Conservation (phyloP, 2,888 invertebrate species). For the Falcaria lacertinaria region DNA sequence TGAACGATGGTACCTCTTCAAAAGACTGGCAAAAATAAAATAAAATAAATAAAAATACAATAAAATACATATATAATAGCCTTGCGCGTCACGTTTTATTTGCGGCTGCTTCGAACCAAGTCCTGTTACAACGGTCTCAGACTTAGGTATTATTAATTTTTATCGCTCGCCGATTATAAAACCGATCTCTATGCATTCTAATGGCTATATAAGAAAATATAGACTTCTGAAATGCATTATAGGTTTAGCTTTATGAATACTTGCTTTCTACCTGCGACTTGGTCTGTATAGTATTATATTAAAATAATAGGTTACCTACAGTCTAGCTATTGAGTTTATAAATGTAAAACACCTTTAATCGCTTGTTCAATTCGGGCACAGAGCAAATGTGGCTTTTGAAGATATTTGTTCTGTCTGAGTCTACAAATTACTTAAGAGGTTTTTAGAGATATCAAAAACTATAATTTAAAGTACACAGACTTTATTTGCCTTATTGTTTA, state of each 20-base stretch:
- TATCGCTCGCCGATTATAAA: conserved; percentile 11
- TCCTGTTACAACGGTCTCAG: conserved; percentile 22
- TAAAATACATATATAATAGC: conserved; percentile 5
- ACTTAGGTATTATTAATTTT: conserved; percentile 11
- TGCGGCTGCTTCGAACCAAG: conserved; percentile 13
- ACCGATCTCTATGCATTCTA: conserved; percentile 16
- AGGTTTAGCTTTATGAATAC: neutral
- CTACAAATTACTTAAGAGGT: too few species aligned
- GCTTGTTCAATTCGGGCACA: too few species aligned
- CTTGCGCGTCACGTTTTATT: conserved; percentile 25
- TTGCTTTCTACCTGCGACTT: too few species aligned
- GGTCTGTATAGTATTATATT: too few species aligned
- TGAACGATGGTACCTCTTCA: neutral
- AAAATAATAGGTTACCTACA: too few species aligned
- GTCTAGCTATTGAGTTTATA: too few species aligned
- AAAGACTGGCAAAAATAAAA: neutral
- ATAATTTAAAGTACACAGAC: too few species aligned
- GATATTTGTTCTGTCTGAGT: too few species aligned
- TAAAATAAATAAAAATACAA: neutral
- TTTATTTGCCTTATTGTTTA: too few species aligned
- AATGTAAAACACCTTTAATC: too few species aligned
- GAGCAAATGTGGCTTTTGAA: too few species aligned
- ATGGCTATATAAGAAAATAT: neutral
- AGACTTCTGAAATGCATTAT: neutral
- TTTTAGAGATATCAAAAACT: too few species aligned